Evolutionary conservation across 2,113 vertebrate species (phyloP).

Genomic region (Centropristis striata): DNA sequence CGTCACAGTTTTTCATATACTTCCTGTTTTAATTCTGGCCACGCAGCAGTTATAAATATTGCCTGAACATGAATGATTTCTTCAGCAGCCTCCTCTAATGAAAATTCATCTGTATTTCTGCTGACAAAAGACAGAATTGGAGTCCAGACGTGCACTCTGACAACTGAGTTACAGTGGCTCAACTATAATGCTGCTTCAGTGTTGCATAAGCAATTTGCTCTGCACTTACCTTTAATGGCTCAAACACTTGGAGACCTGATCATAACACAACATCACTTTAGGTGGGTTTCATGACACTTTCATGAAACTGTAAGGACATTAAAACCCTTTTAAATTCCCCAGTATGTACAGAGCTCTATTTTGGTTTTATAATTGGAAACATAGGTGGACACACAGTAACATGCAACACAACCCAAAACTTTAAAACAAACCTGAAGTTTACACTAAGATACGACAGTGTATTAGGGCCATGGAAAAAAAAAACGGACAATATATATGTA

Average conservation of each 20-base stretch:
- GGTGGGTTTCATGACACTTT: background rate
- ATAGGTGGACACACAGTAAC: background rate
- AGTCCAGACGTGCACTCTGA: conserved; percentile 9
- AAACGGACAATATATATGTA: too few species aligned
- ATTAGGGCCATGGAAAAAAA: too few species aligned
- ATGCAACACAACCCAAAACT: background rate
- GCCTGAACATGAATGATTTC: conserved; percentile 6
- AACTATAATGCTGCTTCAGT: conserved; percentile 18
- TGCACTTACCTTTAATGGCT: background rate
- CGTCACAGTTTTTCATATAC: background rate
- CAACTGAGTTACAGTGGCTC: background rate
- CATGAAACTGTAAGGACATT: background rate
- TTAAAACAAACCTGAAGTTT: background rate
- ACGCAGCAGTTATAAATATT: conserved; percentile 42
- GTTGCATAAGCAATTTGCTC: conserved; percentile 12
- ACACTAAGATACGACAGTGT: too few species aligned
- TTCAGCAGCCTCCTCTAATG: conserved; percentile 2
- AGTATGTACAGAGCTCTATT: too few species aligned
- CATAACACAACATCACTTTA: background rate
- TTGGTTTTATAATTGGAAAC: too few species aligned
- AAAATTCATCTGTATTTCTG: conserved; percentile 42
- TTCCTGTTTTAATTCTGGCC: conserved; percentile 32
- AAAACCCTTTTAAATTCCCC: background rate
- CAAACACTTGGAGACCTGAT: background rate
- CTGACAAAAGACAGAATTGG: conserved; percentile 35